Evolutionary conservation across 1,140 invertebrate species (phyloP).

Genomic region (Brachionus manjavacas): DNA sequence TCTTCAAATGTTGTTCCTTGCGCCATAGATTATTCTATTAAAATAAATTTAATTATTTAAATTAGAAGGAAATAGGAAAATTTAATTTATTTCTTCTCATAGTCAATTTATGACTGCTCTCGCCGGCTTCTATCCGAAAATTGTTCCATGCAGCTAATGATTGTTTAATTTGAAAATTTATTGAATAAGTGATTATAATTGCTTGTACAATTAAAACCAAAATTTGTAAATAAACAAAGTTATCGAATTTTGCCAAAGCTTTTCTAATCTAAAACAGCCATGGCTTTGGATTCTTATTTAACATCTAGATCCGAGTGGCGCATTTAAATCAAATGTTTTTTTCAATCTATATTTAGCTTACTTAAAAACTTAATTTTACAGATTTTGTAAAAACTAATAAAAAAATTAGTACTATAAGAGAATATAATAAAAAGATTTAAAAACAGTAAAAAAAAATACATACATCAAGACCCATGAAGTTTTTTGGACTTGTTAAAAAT

Average conservation of each 20-base stretch:
- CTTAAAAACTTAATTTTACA: no score
- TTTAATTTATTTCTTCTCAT: not conserved
- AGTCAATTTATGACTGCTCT: not conserved
- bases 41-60: conserved; percentile 16
- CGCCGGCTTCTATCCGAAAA: not conserved
- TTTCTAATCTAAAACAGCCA: not conserved
- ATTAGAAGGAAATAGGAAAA: conserved; percentile 14
- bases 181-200: conserved; percentile 21
- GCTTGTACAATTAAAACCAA: not conserved
- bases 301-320: no score
- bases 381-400: no score
- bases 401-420: no score
- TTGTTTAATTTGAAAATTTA: not conserved
- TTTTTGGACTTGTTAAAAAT: no score
- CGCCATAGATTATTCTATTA: not conserved
- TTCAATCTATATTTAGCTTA: no score
- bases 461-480: no score
- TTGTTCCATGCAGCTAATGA: not conserved
- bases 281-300: not conserved
- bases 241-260: not conserved
- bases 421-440: no score
- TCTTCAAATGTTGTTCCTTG: not conserved
- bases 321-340: no score
- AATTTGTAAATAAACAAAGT: conserved; percentile 1
- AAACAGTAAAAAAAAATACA: no score